phyloP scores from a whole-genome alignment of 1,140 invertebrate genomes.

The Papilio xuthus region DNA sequence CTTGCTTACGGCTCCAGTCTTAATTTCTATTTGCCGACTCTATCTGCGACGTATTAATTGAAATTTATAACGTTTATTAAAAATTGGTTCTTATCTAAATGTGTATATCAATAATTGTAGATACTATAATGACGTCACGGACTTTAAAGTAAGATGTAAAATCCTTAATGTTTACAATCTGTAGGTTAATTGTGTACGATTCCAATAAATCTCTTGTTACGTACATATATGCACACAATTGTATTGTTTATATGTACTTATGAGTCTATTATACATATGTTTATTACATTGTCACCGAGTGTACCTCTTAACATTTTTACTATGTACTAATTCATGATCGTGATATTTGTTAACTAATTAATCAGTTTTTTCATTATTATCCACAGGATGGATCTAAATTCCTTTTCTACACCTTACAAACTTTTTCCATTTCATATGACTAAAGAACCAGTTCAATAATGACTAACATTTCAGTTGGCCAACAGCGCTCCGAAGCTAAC shows the following conservation, averaged over 20 bases:
- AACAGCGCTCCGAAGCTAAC: constrained; percentile 84
- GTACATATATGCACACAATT: neutral
- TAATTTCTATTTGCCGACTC: constrained; percentile 48
- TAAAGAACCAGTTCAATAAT: constrained; percentile 3
- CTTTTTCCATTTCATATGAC: neutral
- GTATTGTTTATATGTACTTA: neutral
- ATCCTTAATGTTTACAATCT: neutral
- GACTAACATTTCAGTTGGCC: constrained; percentile 73
- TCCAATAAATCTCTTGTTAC: neutral
- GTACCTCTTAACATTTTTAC: no score
- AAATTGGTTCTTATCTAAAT: constrained; percentile 32
- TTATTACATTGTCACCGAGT: constrained; percentile 4
- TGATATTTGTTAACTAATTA: no score
- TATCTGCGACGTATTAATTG: constrained; percentile 54
- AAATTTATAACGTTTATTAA: constrained; percentile 46
- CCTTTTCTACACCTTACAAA: no score
- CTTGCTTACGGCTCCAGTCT: constrained; percentile 48
- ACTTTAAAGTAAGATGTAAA: neutral
- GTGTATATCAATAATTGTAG: constrained; percentile 23
- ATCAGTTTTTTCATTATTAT: no score
- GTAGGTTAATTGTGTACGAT: neutral
- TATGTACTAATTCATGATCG: no score
- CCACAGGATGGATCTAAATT: no score
- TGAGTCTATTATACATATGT: neutral
- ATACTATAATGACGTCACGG: neutral